Base-by-base conservation (phyloP, 2,113 vertebrate genomes). In the Pao palembangensis region DNA sequence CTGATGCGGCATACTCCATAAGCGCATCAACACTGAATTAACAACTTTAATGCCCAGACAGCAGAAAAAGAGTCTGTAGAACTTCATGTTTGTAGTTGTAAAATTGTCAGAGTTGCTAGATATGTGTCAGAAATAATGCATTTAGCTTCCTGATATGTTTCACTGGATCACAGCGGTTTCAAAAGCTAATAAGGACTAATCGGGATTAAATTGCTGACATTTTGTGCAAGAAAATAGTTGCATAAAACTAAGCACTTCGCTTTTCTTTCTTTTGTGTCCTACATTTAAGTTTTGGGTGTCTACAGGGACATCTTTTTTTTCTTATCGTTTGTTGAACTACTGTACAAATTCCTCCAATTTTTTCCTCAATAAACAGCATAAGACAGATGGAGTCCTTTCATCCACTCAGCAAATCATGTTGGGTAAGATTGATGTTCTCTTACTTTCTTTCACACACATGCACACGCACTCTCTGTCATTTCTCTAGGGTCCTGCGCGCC, bases 391-490 rank as follows among this genome's bases (percentile, higher is more conserved):
- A 83, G 73, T 54, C 71, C 84, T 85, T 88, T 86, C 83, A 79
- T 71, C 64, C 75, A 82, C 75, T 88, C 85, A 84, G 75, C 83
- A 88, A 89, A 89, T 86, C 85, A 87, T 57, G 77, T 87, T 81
- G 81, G 70, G 60, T 38, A 78, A 79, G 83, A 89, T 85, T 85
- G 84, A 89, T 89, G 81, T 83, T 77, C 78, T 48, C 58, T 75
- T 5, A 13, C 69, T 65, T 55, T 74, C 78, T 57, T 58, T 71
- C 69, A 43, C 61, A 58, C 51, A n/a, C 51, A 57, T 51, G 51
- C 53, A 34, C 49, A 55, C 51, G 38, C 59, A 19, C 11, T 17
- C 28, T 15, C 16, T 69, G 20, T 64, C 49, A 59, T 61, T 44
- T 59, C 43, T 41, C 55, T 59, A 16, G 44, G 7, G 0, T 44